A percentile compares a stretch with the other conserved stretches of the same genome.
phyloP scores from a whole-genome alignment of 1,140 invertebrate genomes.

The Neodiprion pinetum region DNA sequence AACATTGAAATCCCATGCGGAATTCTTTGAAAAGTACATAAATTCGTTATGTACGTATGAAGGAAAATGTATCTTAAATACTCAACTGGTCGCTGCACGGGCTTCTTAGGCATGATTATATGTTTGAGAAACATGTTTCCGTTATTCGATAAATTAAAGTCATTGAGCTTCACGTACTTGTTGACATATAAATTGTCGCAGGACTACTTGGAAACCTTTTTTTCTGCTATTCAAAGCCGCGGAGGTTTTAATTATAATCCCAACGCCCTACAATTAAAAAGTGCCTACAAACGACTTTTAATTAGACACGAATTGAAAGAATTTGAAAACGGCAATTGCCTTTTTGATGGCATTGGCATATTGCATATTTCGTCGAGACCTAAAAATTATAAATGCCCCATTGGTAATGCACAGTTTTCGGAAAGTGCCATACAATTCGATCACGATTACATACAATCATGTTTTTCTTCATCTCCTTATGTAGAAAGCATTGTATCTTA shows the following conservation, averaged over 20 bases:
- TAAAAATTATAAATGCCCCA: constrained; percentile 1
- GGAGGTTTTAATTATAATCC: constrained; percentile 54
- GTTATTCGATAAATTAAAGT: not conserved
- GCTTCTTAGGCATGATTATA: constrained; percentile 12
- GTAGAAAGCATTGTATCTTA: constrained; percentile 9
- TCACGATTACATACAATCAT: constrained; percentile 12
- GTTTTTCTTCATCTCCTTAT: constrained; percentile 3
- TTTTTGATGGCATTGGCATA: too few relatives aligned
- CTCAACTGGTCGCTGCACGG: not conserved
- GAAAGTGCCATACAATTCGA: not conserved
- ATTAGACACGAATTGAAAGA: not conserved
- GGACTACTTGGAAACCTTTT: constrained; percentile 55
- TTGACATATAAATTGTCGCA: constrained; percentile 48
- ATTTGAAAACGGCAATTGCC: too few relatives aligned
- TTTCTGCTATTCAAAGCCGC: constrained; percentile 40
- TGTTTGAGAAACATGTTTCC: constrained; percentile 3
- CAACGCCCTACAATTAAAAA: constrained; percentile 35
- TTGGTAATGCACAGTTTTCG: not conserved
- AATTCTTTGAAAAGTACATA: too few relatives aligned
- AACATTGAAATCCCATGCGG: not conserved
- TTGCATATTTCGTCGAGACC: not conserved
- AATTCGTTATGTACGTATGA: too few relatives aligned
- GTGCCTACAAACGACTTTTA: constrained; percentile 8
- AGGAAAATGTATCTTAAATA: not conserved
- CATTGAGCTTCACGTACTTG: constrained; percentile 14